Evolutionary conservation across 2,113 vertebrate genomes (phyloP).

Genomic region (Stegastes partitus): DNA sequence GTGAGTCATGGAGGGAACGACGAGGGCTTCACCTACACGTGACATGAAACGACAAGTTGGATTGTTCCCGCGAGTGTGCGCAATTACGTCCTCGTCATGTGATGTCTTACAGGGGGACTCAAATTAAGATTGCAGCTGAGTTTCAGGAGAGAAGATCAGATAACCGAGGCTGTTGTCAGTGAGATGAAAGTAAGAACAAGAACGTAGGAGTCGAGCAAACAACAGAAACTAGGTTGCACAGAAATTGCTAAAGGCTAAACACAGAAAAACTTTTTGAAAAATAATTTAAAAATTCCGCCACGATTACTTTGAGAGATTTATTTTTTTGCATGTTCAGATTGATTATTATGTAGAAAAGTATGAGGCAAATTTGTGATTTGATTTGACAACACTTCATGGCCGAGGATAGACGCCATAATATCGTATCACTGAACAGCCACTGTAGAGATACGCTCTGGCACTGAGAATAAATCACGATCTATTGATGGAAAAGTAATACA

Average conservation of each 20-base stretch:
- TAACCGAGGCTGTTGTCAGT: not conserved
- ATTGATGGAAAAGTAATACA: not conserved
- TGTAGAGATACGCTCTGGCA: not conserved
- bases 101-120: not conserved
- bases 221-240: not conserved
- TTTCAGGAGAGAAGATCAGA: not conserved
- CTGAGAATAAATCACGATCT: not conserved
- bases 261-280: not conserved
- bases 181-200: not conserved
- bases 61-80: constrained; percentile 9
- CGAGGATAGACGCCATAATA: not conserved
- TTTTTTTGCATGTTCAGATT: not conserved
- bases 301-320: too few species aligned
- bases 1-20: constrained; percentile 1
- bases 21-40: not conserved
- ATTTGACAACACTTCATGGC: not conserved
- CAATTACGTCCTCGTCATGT: not conserved
- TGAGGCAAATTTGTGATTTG: not conserved
- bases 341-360: not conserved
- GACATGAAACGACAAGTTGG: constrained; percentile 16
- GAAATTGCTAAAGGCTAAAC: not conserved
- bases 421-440: not conserved
- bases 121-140: constrained; percentile 4
- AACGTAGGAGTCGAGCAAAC: constrained; percentile 8
- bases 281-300: not conserved